These are phyloP conservation scores for Numida meleagris DNA, from an alignment of 2,113 vertebrate genomes.

Conservation along the genomic window DNA sequence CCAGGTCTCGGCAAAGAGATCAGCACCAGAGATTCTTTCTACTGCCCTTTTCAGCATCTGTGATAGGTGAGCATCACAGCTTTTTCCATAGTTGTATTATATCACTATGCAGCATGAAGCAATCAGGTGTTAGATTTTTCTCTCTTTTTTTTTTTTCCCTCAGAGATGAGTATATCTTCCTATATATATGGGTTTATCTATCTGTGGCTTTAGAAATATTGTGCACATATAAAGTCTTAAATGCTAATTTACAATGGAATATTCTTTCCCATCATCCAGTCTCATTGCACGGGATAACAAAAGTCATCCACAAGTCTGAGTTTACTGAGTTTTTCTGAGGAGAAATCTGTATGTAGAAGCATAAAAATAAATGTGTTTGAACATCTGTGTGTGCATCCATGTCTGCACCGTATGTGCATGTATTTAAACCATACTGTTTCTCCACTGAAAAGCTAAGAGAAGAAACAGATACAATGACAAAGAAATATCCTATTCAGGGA, in stretches of 20 bases:
- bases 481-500: neutral
- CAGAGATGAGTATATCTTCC: neutral
- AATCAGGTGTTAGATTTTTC: neutral
- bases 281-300: neutral
- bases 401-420: neutral
- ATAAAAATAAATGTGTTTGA: neutral
- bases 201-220: neutral
- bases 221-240: neutral
- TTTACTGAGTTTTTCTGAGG: neutral
- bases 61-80: neutral
- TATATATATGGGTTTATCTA: neutral
- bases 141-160: neutral
- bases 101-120: neutral
- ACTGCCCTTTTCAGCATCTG: neutral
- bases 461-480: neutral
- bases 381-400: neutral
- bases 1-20: neutral
- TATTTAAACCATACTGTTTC: neutral
- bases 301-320: neutral
- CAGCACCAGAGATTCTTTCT: neutral
- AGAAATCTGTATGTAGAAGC: neutral
- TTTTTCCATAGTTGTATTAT: neutral
- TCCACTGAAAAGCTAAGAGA: neutral
- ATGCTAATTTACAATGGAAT: neutral
- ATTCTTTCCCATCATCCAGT: neutral